Conservation (phyloP, 2,797 vertebrate genomes). For the Rhinogobio ventralis region DNA sequence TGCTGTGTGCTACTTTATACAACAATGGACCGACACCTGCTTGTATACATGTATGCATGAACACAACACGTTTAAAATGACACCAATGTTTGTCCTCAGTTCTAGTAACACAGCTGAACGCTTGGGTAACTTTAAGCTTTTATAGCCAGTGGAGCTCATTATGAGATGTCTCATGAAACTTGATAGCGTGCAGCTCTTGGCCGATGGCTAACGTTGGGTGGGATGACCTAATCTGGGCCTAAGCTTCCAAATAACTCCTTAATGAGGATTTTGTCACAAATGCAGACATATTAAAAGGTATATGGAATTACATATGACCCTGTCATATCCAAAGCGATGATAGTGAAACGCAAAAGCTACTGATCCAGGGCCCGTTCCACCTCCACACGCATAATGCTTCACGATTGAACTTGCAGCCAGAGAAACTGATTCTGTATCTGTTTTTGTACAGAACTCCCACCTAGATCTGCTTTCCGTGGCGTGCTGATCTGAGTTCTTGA, state of each 20-base stretch:
- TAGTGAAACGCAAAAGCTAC: slow-evolving; percentile 30
- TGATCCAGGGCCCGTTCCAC: not conserved
- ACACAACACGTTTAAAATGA: slow-evolving; percentile 8
- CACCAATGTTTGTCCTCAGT: slow-evolving; percentile 41
- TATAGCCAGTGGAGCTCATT: slow-evolving; percentile 45
- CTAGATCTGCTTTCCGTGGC: slow-evolving; percentile 6
- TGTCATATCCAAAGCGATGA: slow-evolving; percentile 27
- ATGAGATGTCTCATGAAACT: slow-evolving; percentile 55
- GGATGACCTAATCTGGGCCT: slow-evolving; percentile 44
- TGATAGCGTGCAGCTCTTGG: slow-evolving; percentile 39
- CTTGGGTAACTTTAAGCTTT: slow-evolving; percentile 49
- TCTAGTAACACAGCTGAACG: slow-evolving; percentile 44
- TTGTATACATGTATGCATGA: slow-evolving; percentile 28
- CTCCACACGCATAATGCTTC: not conserved
- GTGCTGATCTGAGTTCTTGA: slow-evolving; percentile 49
- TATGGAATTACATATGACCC: slow-evolving; percentile 28
- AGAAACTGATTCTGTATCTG: slow-evolving; percentile 27
- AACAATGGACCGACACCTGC: slow-evolving; percentile 51
- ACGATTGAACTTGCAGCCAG: not conserved
- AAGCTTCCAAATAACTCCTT: slow-evolving; percentile 29
- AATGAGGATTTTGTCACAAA: slow-evolving; percentile 34
- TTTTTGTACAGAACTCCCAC: slow-evolving; percentile 27
- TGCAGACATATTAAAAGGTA: slow-evolving; percentile 24
- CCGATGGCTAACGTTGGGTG: slow-evolving; percentile 37
- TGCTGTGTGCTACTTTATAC: slow-evolving; percentile 52